A percentile compares a stretch with the other conserved stretches of the same genome.
These are phyloP conservation scores for Sesamia inferens DNA, from an alignment of 2,888 invertebrate species.

Conservation along the genomic window DNA sequence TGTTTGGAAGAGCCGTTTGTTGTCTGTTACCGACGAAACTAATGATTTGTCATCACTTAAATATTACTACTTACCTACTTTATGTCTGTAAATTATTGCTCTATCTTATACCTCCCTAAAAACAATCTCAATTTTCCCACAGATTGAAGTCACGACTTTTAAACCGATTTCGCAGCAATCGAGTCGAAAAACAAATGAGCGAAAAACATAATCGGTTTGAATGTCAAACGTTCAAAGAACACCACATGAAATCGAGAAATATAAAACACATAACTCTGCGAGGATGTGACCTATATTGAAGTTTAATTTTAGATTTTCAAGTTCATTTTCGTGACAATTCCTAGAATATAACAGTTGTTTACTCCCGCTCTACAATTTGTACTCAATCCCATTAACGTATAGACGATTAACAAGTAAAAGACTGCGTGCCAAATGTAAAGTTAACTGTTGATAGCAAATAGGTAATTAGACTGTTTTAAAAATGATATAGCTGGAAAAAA, in stretches of 20 bases:
- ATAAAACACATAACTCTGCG: slow-evolving; percentile 1
- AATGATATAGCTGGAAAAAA: not conserved
- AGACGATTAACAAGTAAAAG: not conserved
- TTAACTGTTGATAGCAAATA: not conserved
- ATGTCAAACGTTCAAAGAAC: slow-evolving; percentile 45
- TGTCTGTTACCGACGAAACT: not conserved
- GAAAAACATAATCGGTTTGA: slow-evolving; percentile 47
- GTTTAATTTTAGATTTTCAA: slow-evolving; percentile 49
- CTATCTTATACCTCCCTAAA: slow-evolving; percentile 30
- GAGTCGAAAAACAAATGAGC: slow-evolving; percentile 40
- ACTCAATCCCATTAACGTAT: not conserved
- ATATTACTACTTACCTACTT: slow-evolving; percentile 3
- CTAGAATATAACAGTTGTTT: slow-evolving; percentile 36
- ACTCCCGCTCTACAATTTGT: not conserved
- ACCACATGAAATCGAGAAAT: slow-evolving; percentile 5
- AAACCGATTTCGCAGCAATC: slow-evolving; percentile 33
- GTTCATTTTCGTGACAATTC: slow-evolving; percentile 55
- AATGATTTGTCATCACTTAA: not conserved
- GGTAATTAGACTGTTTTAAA: not conserved
- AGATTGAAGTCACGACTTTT: slow-evolving; percentile 51
- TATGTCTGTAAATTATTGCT: slow-evolving; percentile 11
- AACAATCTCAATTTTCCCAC: slow-evolving; percentile 40
- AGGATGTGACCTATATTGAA: slow-evolving; percentile 56
- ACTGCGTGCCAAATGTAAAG: slow-evolving; percentile 6
- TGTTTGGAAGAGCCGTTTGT: not conserved